Percentiles rank a stretch among this genome's conserved stretches.
Conservation (phyloP, 2,888 invertebrate genomes). For the Xanthia togata region DNA sequence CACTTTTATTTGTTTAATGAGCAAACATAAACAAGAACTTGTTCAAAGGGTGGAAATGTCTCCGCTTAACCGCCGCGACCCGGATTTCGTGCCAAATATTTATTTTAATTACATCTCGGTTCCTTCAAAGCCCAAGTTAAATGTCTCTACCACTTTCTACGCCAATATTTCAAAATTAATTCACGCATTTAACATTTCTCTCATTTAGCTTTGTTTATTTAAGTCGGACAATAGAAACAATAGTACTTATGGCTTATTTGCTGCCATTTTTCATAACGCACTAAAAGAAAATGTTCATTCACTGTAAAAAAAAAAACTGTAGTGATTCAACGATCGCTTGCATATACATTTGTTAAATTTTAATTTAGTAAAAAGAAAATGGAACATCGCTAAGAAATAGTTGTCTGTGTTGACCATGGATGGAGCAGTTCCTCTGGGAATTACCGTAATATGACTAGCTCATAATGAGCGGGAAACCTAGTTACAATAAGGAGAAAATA, state of each 20-base stretch:
- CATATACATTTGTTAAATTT: conserved; percentile 62
- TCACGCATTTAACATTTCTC: conserved; percentile 66
- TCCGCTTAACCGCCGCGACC: conserved; percentile 87
- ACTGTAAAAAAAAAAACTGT: conserved; percentile 39
- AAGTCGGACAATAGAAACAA: neutral
- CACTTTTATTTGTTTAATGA: conserved; percentile 89
- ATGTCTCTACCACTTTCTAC: conserved; percentile 79
- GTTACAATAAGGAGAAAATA: conserved; percentile 70
- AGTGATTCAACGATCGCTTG: conserved; percentile 50
- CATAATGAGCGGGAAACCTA: conserved; percentile 78
- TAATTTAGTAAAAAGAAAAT: conserved; percentile 68
- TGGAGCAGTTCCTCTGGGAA: conserved; percentile 76
- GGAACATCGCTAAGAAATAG: conserved; percentile 64
- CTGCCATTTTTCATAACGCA: conserved; percentile 22
- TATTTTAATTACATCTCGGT: conserved; percentile 89
- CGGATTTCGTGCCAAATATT: conserved; percentile 89
- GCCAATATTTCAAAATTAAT: conserved; percentile 79
- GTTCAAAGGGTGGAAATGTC: conserved; percentile 89
- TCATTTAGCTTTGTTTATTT: conserved; percentile 23
- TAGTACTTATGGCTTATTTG: neutral
- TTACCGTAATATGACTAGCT: conserved; percentile 76
- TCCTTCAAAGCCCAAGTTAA: conserved; percentile 83
- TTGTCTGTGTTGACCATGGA: conserved; percentile 72
- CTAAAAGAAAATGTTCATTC: conserved; percentile 30
- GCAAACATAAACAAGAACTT: conserved; percentile 89